Conservation (phyloP, 1,140 invertebrate genomes). For the Drosophila ananassae region DNA sequence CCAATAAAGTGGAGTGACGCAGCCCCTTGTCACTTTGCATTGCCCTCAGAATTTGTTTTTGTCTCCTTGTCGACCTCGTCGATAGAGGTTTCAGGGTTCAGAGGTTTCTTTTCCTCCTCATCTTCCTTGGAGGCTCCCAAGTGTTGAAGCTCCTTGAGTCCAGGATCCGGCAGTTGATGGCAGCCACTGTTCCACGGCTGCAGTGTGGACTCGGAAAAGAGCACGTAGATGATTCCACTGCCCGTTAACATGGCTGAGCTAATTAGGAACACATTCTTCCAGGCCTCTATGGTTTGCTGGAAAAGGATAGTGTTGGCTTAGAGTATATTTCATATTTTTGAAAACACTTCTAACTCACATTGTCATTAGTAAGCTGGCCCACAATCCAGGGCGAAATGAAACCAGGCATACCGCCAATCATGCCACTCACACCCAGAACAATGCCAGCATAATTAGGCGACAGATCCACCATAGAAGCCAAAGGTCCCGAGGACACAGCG, state of each 20-base stretch:
- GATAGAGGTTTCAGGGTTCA: slow-evolving; percentile 12
- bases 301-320: slow-evolving; percentile 17
- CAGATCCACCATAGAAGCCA: slow-evolving; percentile 88
- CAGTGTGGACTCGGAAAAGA: slow-evolving; percentile 87
- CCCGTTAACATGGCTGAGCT: slow-evolving; percentile 85
- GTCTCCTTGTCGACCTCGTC: slow-evolving; percentile 14
- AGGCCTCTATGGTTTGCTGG: slow-evolving; percentile 89
- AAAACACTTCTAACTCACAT: slow-evolving; percentile 84
- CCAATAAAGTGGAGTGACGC: slow-evolving; percentile 60
- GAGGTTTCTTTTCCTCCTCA: slow-evolving; percentile 57
- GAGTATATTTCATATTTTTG: neutral
- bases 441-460: slow-evolving; percentile 89
- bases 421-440: slow-evolving; percentile 86
- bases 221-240: slow-evolving; percentile 85
- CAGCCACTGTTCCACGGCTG: slow-evolving; percentile 87
- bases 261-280: slow-evolving; percentile 88
- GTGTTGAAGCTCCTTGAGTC: slow-evolving; percentile 61
- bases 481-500: slow-evolving; percentile 87
- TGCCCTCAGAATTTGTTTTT: slow-evolving; percentile 30
- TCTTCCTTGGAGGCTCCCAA: neutral
- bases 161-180: slow-evolving; percentile 31
- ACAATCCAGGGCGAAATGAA: slow-evolving; percentile 87
- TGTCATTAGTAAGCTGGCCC: slow-evolving; percentile 86
- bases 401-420: slow-evolving; percentile 85
- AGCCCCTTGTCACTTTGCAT: slow-evolving; percentile 42